Evolutionary conservation across 1,140 invertebrate genomes (phyloP).

Genomic region (Coptotermes formosanus): DNA sequence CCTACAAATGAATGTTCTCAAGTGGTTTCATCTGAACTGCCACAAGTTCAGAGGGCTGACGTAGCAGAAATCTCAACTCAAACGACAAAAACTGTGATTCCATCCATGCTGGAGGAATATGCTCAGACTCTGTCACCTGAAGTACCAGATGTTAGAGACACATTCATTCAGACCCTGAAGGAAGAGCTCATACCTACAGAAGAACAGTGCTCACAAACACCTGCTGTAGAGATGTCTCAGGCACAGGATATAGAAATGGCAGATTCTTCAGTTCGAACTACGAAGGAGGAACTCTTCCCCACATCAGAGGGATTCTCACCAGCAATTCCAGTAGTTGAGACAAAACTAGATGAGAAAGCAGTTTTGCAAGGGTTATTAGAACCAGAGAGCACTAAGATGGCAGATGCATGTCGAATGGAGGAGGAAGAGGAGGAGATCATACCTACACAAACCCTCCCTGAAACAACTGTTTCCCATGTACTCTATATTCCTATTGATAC

Average conservation of each 20-base stretch:
- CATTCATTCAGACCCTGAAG: conserved; percentile 23
- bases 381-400: neutral
- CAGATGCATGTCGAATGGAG: neutral
- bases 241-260: neutral
- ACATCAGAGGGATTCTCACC: conserved; percentile 14
- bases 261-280: conserved; percentile 23
- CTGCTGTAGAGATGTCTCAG: neutral
- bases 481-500: neutral
- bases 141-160: neutral
- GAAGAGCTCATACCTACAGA: conserved; percentile 17
- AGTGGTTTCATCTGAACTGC: neutral
- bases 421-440: neutral
- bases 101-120: conserved; percentile 10
- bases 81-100: neutral
- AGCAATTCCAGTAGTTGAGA: neutral
- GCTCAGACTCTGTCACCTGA: conserved; percentile 23
- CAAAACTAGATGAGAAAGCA: neutral
- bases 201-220: conserved; percentile 24
- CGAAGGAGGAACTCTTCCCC: neutral
- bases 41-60: neutral
- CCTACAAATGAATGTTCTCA: neutral
- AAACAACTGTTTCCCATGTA: neutral
- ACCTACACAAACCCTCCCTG: neutral
- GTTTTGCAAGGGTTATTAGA: no score
- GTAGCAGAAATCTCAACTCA: conserved; percentile 4